Conservation (phyloP, 2,113 vertebrate genomes). For the Conger conger region DNA sequence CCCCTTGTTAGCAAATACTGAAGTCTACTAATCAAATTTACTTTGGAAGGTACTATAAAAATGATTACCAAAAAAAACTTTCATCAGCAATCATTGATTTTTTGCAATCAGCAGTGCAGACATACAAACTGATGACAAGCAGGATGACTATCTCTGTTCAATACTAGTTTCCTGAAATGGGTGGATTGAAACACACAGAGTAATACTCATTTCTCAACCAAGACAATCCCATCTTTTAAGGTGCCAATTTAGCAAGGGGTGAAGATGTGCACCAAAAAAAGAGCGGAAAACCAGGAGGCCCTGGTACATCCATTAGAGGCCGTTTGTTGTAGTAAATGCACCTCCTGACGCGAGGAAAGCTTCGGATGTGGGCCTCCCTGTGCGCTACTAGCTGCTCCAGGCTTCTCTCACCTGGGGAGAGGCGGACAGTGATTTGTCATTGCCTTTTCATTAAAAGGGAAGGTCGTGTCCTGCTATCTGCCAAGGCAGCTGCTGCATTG, state of each 20-base stretch:
- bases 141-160: constrained; percentile 27
- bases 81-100: constrained; percentile 7
- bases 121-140: background rate
- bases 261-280: background rate
- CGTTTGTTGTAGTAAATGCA: constrained; percentile 14
- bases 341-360: background rate
- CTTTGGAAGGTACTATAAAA: background rate
- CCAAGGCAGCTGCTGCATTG: constrained; percentile 56
- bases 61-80: background rate
- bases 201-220: constrained; percentile 60
- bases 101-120: background rate
- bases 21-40: no score
- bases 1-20: background rate
- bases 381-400: constrained; percentile 8
- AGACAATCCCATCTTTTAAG: constrained; percentile 46
- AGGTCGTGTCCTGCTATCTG: constrained; percentile 61
- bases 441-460: constrained; percentile 63
- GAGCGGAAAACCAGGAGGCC: background rate
- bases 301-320: constrained; percentile 12
- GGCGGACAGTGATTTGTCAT: constrained; percentile 62
- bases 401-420: constrained; percentile 42
- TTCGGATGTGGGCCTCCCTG: constrained; percentile 36
- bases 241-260: background rate
- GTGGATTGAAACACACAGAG: constrained; percentile 55
- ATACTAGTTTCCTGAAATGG: constrained; percentile 60